Base-by-base conservation (phyloP, 2,113 vertebrate genomes). In the Heterocephalus glaber region DNA sequence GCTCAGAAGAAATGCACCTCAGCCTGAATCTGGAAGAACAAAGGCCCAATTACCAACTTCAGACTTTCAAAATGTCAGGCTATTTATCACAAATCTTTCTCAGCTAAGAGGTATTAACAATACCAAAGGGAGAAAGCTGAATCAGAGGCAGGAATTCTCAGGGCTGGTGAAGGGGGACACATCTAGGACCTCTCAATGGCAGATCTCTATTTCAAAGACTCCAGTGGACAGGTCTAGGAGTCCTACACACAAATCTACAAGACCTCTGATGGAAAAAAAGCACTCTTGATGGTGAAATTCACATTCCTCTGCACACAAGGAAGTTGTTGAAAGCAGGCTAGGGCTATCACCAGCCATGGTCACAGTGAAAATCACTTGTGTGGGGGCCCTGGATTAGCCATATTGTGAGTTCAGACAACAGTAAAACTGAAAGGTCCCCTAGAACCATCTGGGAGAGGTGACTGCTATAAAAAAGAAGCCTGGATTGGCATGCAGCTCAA, bases 61-160 rank as follows among this genome's bases (percentile, higher is more conserved):
- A 52, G 70, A 19, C 70, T 96, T 95, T 63, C 79, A 83, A 97
- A 98, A 96, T 86, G 92, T 92, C 98, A 97, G 47, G 74, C 47
- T 22, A 47, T 95, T 96, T 94, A 72, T 66, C 2, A 30, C 96
- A 97, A 97, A 93, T 85, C 68, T 84, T 94, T 61, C 79, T 82
- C 82, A n/a, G 82, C 83, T 84, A 68, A 49, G 44, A 85, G 35
- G 60, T 94, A 95, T 86, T 65, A 92, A 61, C 86, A 95, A 44
- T 3, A 90, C 61, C 7, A 35, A 72, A 86, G 66, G 63, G 58
- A 95, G 70, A 61, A 74, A 65, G 33, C 49, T n/a, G 47, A 87
- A 20, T 66, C n/a, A 76, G 44, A 90, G 61, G 28, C 54, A 60
- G 74, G 10, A 86, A 41, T 16, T 38, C 2, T n/a, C 5, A 4